These are phyloP conservation scores for Hecatera dysodea DNA, from an alignment of 2,888 invertebrate species.

Conservation along the genomic window DNA sequence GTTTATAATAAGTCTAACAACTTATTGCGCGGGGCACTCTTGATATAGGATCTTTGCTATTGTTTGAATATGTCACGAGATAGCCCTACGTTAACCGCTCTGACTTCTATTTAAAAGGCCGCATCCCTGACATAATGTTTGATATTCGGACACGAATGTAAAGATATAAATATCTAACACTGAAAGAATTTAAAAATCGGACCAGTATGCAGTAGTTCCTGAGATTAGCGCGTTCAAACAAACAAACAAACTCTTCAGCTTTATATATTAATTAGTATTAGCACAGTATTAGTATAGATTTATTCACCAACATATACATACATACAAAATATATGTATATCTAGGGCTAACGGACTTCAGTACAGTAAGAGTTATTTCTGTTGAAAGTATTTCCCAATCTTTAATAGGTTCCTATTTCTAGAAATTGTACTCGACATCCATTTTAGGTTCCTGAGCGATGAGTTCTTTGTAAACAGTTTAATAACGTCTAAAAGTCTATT, in stretches of 20 bases:
- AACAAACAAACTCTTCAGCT: too few species aligned
- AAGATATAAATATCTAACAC: too few species aligned
- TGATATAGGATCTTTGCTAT: slow-evolving; percentile 2
- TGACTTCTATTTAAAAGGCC: slow-evolving; percentile 6
- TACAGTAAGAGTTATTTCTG: not conserved
- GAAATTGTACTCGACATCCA: slow-evolving; percentile 6
- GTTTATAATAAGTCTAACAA: not conserved
- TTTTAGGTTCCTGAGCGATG: not conserved
- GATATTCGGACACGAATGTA: too few species aligned
- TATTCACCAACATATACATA: not conserved
- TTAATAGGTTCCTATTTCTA: not conserved
- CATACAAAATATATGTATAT: rapidly evolving
- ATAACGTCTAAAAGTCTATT: slow-evolving; percentile 10
- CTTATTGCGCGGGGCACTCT: not conserved
- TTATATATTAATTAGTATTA: too few species aligned
- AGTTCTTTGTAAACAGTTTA: slow-evolving; percentile 23
- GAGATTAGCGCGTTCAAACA: too few species aligned
- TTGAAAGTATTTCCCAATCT: not conserved
- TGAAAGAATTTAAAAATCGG: too few species aligned
- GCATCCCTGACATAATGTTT: slow-evolving; percentile 14
- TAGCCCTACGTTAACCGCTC: slow-evolving; percentile 20
- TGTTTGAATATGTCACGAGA: slow-evolving; percentile 28
- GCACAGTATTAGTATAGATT: too few species aligned
- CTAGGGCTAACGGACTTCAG: too few species aligned
- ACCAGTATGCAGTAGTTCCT: too few species aligned